Evolutionary conservation across 2,888 invertebrate genomes (phyloP), one percentile per base, ranked within the genome.

Genomic region (Drosophila formosana): DNA sequence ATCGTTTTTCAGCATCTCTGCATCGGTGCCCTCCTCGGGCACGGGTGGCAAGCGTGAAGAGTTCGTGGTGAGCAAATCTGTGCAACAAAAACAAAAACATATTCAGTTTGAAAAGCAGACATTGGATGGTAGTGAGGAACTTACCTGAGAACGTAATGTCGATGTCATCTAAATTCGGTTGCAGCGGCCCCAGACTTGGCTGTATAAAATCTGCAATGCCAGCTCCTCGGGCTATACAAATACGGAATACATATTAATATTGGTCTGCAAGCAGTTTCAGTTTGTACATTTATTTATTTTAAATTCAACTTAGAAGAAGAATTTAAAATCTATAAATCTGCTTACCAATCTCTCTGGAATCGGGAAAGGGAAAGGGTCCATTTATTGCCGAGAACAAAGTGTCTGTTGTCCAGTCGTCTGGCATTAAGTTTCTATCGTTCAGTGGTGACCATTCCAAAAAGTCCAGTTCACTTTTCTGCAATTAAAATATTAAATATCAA

Each of bases 151-250:
- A 93, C 6, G 96, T 97, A 92, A 97, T 96, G 77, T 92, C 97
- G 93, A 97, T 97, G 93, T 98, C 98, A 91, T 98, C 98, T 89
- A 99, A 94, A 93, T 97, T 98, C 75, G 99, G 99, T 93, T 99
- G 99, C 70, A 99, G 93, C 60, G 99, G 98, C 43, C 98, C 97
- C 90, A 99, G 95, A 91, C 98, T 98, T 57, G 99, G 99, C 93
- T 99, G 99, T 92, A 99, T 98, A 91, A 99, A 98, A 93, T 99
- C 98, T 52, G 98, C 98, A 90, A 97, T 94, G 89, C 96, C 96
- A 60, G 97, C 97, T 80, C 95, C 96, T 92, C 96, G 95, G 55
- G 92, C 91, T 91, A 30, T 5, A 25, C 25, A 47, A 26, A 13
- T 30, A 9, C 6, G 0, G 4, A 3, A 56, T 11, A 13, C 0